Evolutionary conservation across 2,888 invertebrate species (phyloP).

Genomic region (Drosophila fungiperda): DNA sequence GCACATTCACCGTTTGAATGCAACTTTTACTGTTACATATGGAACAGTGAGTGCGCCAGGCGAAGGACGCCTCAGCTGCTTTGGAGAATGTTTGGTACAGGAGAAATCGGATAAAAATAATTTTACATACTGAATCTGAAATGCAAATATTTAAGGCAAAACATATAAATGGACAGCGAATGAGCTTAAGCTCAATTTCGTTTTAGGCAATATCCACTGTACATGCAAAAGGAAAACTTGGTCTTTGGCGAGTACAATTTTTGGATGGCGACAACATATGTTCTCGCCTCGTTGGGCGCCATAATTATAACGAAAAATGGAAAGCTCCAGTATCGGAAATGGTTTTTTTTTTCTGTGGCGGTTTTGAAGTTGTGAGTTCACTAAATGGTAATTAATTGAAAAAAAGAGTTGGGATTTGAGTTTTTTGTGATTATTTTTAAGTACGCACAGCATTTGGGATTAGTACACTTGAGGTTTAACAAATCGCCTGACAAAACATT

Average conservation of each 20-base stretch:
- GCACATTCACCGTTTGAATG: slow-evolving; percentile 39
- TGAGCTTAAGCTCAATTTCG: neutral
- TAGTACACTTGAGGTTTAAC: slow-evolving; percentile 31
- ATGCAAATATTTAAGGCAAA: neutral
- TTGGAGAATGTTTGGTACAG: slow-evolving; percentile 27
- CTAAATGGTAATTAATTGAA: slow-evolving; percentile 65
- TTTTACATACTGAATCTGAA: neutral
- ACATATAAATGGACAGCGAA: neutral
- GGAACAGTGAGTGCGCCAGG: slow-evolving; percentile 9
- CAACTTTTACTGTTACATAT: slow-evolving; percentile 51
- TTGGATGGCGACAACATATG: slow-evolving; percentile 61
- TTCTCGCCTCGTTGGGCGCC: slow-evolving; percentile 77
- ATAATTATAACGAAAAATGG: slow-evolving; percentile 71
- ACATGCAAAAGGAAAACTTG: slow-evolving; percentile 32
- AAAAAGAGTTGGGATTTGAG: slow-evolving; percentile 29
- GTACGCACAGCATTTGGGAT: slow-evolving; percentile 16
- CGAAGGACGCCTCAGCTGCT: slow-evolving; percentile 19
- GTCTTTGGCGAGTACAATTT: slow-evolving; percentile 6
- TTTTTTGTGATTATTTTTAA: neutral
- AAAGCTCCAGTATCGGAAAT: slow-evolving; percentile 17
- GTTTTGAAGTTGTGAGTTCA: slow-evolving; percentile 38
- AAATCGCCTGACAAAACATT: slow-evolving; percentile 37
- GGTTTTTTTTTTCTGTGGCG: slow-evolving; percentile 6
- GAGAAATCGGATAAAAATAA: slow-evolving; percentile 1
- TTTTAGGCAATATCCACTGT: slow-evolving; percentile 25